These are phyloP conservation scores for Cryptomyrus ogoouensis DNA, from an alignment of 2,113 vertebrate genomes.

Conservation along the genomic window DNA sequence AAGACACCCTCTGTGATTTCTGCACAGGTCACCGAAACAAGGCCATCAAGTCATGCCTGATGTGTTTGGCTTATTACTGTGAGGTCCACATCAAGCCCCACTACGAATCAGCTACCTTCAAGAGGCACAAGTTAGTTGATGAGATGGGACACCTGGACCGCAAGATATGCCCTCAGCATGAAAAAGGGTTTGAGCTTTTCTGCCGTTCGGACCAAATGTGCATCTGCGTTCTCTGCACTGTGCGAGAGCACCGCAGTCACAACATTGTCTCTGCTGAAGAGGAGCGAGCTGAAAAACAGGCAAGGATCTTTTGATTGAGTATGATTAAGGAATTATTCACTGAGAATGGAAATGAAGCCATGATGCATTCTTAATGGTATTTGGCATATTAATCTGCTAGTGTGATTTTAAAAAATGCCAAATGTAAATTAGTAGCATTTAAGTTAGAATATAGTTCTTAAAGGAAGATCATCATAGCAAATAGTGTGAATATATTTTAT, in stretches of 20 bases:
- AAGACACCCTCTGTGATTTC: conserved; percentile 64
- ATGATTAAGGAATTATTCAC: background rate
- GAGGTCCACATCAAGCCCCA: conserved; percentile 69
- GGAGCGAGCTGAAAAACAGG: conserved; percentile 66
- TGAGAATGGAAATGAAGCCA: background rate
- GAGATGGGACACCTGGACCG: conserved; percentile 52
- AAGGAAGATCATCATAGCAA: background rate
- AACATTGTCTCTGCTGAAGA: conserved; percentile 63
- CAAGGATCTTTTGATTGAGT: conserved; percentile 30
- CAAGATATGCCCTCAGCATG: conserved; percentile 65
- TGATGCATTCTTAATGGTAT: background rate
- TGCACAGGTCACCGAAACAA: conserved; percentile 60
- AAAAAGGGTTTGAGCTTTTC: conserved; percentile 68
- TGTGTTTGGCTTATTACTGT: conserved; percentile 67
- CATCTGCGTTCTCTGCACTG: conserved; percentile 64
- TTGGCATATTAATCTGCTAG: background rate
- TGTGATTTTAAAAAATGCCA: background rate
- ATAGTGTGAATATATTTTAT: background rate
- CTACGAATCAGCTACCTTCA: conserved; percentile 64
- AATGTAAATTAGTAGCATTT: background rate
- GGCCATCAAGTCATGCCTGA: conserved; percentile 65
- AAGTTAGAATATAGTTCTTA: background rate
- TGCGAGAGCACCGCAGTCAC: conserved; percentile 64
- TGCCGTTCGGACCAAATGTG: conserved; percentile 58
- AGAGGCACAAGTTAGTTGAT: conserved; percentile 66